Evolutionary conservation across 2,113 vertebrate species (phyloP), one percentile per base, ranked within the genome.

Genomic region (Willisornis vidua): DNA sequence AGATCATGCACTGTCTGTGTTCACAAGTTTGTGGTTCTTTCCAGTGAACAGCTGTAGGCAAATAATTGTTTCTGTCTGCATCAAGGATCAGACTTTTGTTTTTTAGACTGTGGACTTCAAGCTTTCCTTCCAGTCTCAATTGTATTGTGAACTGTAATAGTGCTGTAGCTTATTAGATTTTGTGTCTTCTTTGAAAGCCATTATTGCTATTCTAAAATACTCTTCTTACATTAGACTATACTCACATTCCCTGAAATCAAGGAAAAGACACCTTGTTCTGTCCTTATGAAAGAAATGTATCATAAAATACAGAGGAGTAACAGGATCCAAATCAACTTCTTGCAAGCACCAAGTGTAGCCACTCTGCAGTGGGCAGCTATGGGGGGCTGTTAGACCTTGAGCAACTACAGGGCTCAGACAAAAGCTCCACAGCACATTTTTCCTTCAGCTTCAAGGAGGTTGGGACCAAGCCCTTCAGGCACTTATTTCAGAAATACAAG

Each of bases 21-120:
- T 90, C 79, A 55, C 46, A 62, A 35, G 76, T 90, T 63, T 89
- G 61, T 90, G 68, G 59, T 72, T 90, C 59, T 77, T 74, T 86
- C 79, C 45, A 83, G 28, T 54, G 66, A 89, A 82, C 59, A 87
- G 65, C 79, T 90, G 52, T 72, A 89, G 85, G 80, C 72, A 74
- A 80, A 77, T 71, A 67, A 63, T 67, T 84, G 26, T 63, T 90
- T 67, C 57, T 92, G 31, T 71, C 89, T 90, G 28, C 63, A 71
- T 90, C 59, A 89, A 66, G 51, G 43, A 71, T 39, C 67, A 63
- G 29, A 10, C 7, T 86, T 82, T 46, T 76, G n/a, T 57, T 84
- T 74, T 63, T 83, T 70, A 51, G 23, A n/a, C 29, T 52, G 16
- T 35, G 35, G 29, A 54, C 41, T 78, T 80, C 12, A 74, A 33